Percentiles rank a stretch among this genome's conserved stretches.
These are phyloP conservation scores for Sarcophilus harrisii DNA, from an alignment of 2,797 vertebrate genomes.

Conservation along the genomic window DNA sequence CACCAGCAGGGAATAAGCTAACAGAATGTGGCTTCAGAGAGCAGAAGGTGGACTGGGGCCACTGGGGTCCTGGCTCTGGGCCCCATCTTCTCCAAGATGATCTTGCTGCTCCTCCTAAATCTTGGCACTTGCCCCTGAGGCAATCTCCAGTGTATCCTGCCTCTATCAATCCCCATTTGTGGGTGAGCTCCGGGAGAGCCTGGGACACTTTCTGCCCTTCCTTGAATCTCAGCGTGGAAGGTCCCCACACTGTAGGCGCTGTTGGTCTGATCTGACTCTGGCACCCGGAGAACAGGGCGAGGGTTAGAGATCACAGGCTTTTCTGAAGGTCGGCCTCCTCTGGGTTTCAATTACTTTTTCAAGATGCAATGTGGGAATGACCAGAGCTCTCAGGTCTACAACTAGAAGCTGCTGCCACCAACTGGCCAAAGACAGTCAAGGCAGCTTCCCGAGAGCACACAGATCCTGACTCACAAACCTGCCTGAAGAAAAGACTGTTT, in stretches of 20 bases:
- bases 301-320: background rate
- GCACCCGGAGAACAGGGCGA: background rate
- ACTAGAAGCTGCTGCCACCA: background rate
- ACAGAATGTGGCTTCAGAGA: background rate
- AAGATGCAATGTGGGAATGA: background rate
- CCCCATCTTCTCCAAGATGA: background rate
- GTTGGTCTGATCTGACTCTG: background rate
- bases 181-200: background rate
- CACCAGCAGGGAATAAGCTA: background rate
- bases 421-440: background rate
- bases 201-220: background rate
- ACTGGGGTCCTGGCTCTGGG: background rate
- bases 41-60: background rate
- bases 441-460: background rate
- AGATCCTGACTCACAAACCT: background rate
- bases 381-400: background rate
- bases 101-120: background rate
- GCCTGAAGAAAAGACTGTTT: too few species aligned
- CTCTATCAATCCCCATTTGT: background rate
- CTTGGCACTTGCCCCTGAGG: background rate
- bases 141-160: background rate
- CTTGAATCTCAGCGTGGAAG: background rate
- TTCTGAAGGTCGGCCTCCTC: background rate
- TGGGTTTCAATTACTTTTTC: background rate
- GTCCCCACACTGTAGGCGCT: background rate